Evolutionary conservation across 2,888 invertebrate genomes (phyloP).

Genomic region (Drosophila bunnanda): DNA sequence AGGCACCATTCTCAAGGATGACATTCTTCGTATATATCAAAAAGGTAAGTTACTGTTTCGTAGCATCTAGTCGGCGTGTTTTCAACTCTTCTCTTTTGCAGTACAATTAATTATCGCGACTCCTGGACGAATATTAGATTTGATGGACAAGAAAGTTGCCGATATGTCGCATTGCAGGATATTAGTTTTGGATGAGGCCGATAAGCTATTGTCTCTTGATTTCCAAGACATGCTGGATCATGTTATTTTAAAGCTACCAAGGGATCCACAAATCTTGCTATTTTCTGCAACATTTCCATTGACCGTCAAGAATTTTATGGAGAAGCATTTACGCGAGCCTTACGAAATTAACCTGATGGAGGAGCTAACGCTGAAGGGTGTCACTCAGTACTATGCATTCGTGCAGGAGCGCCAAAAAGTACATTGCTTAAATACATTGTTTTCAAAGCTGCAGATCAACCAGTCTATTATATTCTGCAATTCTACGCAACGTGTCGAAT

Average conservation of each 20-base stretch:
- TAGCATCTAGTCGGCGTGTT: not conserved
- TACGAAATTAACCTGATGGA: constrained; percentile 99
- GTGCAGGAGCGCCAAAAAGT: constrained; percentile 99
- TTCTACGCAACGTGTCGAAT: constrained; percentile 99
- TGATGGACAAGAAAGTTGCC: constrained; percentile 98
- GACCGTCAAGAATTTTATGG: constrained; percentile 99
- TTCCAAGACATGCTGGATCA: constrained; percentile 99
- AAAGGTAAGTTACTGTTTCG: constrained; percentile 88
- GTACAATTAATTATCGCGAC: constrained; percentile 99
- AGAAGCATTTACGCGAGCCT: constrained; percentile 98
- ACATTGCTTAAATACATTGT: constrained; percentile 99
- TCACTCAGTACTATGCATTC: constrained; percentile 99
- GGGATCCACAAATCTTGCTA: constrained; percentile 97
- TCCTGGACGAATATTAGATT: constrained; percentile 99
- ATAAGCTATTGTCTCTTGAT: constrained; percentile 99
- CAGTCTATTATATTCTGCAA: constrained; percentile 99
- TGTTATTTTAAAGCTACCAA: constrained; percentile 96
- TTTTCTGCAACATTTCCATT: constrained; percentile 99
- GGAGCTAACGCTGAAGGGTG: constrained; percentile 98
- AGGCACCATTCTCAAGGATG: constrained; percentile 98
- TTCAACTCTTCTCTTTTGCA: constrained; percentile 82
- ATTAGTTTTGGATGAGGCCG: constrained; percentile 99
- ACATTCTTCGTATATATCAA: constrained; percentile 99
- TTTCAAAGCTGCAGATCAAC: constrained; percentile 99
- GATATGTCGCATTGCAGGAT: constrained; percentile 98